Conservation (phyloP, 2,113 vertebrate species). For the Prionailurus viverrinus region DNA sequence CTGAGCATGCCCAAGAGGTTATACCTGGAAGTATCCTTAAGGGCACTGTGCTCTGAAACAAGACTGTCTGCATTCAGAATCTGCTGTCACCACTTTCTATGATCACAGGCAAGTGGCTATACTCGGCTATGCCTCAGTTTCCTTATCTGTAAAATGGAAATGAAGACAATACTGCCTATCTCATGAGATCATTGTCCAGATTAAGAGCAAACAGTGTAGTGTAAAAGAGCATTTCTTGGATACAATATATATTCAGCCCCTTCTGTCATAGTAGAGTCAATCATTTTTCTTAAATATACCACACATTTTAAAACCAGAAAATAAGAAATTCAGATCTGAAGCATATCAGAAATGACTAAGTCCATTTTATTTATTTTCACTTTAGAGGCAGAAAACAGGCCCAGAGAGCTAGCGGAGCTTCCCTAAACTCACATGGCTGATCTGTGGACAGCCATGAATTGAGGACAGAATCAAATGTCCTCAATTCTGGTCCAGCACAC, state of each 20-base stretch:
- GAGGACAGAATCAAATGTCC: not conserved
- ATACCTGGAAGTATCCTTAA: not conserved
- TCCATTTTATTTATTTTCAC: not conserved
- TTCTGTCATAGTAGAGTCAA: not conserved
- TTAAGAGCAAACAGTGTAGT: slow-evolving; percentile 4
- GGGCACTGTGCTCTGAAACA: not conserved
- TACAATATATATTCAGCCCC: not conserved
- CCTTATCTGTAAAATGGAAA: not conserved
- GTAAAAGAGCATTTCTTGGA: not conserved
- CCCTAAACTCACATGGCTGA: not conserved
- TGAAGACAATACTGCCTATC: not conserved
- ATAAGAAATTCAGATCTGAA: not conserved
- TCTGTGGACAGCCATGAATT: no score
- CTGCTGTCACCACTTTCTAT: not conserved
- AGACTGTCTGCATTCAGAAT: not conserved
- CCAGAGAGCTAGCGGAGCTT: not conserved
- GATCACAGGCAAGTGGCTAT: not conserved
- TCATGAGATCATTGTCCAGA: not conserved
- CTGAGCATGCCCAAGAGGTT: not conserved
- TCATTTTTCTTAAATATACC: slow-evolving; percentile 36
- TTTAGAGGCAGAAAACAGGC: not conserved
- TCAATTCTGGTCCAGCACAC: not conserved
- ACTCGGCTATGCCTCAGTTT: not conserved
- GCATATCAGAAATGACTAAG: not conserved
- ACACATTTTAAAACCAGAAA: not conserved